Evolutionary conservation across 53 echinoderm and acorn worm genomes (phyloP).

Genomic region (Crossaster papposus): DNA sequence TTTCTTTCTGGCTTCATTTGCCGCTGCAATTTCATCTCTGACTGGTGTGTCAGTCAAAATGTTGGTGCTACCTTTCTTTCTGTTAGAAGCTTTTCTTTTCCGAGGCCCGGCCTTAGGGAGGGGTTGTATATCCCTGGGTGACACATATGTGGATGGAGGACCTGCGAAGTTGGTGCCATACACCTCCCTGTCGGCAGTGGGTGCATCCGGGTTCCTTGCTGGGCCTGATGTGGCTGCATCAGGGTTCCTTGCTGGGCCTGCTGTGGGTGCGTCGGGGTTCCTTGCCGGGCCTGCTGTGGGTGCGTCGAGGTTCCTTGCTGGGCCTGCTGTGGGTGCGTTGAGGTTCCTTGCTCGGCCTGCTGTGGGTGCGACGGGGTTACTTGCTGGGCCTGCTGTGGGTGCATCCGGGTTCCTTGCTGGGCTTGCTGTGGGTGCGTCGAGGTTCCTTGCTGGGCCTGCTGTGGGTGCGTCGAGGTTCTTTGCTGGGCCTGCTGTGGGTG

Average conservation of each 20-base stretch:
- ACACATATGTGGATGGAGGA: constrained; percentile 34
- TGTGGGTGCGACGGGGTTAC: constrained; percentile 41
- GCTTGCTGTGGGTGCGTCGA: constrained; percentile 23
- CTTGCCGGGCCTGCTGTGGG: constrained; percentile 6
- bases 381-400: constrained; percentile 33
- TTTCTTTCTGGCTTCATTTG: constrained; percentile 30
- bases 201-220: constrained; percentile 30
- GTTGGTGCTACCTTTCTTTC: constrained; percentile 59
- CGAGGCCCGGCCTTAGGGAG: constrained; percentile 35
- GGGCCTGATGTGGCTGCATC: not conserved
- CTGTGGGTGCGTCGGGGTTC: constrained; percentile 23
- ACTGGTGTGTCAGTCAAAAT: constrained; percentile 69
- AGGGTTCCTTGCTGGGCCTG: constrained; percentile 21
- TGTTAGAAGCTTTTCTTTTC: constrained; percentile 38
- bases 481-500: constrained; percentile 20
- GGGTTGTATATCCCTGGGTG: constrained; percentile 59
- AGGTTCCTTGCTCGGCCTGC: constrained; percentile 10
- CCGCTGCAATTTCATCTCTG: constrained; percentile 57
- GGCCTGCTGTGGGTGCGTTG: constrained; percentile 9
- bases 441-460: constrained; percentile 34
- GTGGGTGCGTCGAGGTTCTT: constrained; percentile 22
- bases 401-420: constrained; percentile 15
- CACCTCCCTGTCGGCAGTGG: constrained; percentile 12
- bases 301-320: constrained; percentile 3
- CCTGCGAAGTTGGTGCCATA: constrained; percentile 27